Base-by-base conservation (phyloP, 2,888 invertebrate genomes). In the Dasysyrphus tricinctus region DNA sequence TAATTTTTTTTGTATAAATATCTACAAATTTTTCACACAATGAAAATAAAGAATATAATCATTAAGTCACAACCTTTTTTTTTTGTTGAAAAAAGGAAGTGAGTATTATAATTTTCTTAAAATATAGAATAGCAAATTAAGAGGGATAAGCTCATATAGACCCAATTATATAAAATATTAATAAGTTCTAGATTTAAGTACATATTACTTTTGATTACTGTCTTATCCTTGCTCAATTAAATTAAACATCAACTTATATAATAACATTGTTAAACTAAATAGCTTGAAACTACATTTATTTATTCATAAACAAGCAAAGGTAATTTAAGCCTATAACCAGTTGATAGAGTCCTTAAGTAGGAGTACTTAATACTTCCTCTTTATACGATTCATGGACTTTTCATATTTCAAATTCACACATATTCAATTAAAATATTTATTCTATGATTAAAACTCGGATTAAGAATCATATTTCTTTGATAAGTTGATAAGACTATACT, bases 1-100 rank as follows among this genome's bases (percentile, higher is more conserved):
- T 70, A 70, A 70, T 56, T 24, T 56, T 24, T 56, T 54, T 16
- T 70, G 8, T 12, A 70, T 12, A 29, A 29, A 39, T 39, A 12
- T 39, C 12, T 14, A 14, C 12, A 70, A 56, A 54, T 73, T 67
- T 59, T 83, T 77, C 54, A 79, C 79, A 73, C 78, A 78, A 73
- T 73, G 61, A 78, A 78, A 77, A 69, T 82, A 37, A 67, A 37
- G 19, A 19, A 49, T 34, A 47, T 65, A 14, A 57, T n/a, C 34
- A 57, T 57, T 6, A 75, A 80, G 42, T 83, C 80, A 83, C 83
- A 80, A 83, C 61, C 70, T 56, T 83, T 83, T 79, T 32, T 24
- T 24, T 24, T 24, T 1, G 3, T 24, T 49, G 5, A 49, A 16
- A 37, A 44, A 44, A 19, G 19, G 19, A 67, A 34, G 47, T 49